Evolutionary conservation across 1,140 invertebrate genomes (phyloP), one percentile per base, ranked within the genome.

Genomic region (Andricus grossulariae): DNA sequence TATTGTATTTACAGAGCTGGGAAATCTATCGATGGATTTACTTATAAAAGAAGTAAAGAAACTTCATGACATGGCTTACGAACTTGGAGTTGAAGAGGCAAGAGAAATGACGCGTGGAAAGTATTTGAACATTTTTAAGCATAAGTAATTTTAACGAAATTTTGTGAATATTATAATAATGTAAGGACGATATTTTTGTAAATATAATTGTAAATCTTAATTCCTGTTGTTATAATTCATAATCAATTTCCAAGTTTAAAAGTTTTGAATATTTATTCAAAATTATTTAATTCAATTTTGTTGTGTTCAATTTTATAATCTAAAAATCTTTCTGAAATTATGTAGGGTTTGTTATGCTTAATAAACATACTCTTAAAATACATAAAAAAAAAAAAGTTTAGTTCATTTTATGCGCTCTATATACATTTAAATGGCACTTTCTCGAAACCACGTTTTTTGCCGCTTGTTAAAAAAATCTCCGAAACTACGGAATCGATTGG

Each of bases 51-150:
- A 98, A 94, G 97, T 99, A 0, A 97, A 97, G 89, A 96, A 97
- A 86, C 91, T 99, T 21, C 97, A 99, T 88, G 97, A 99, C 87
- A 92, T 97, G 70, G 97, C 98, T 8, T 99, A 98, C 91, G 97
- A 98, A 87, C 91, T 99, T 21, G 98, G 97, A 10, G 90, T 98
- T 15, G 97, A 98, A 88, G 98, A 99, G 93, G 95, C 97, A 1
- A 97, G 98, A 88, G 98, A 99, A 93, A 98, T 99, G 96, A 98
- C 97, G 0, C 92, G 97, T 82, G 98, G 97, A 51, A 98, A 98
- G 92, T 97, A 98, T 90, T 92, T 99, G 55, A 97, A 98, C 91
- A 97, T 99, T 85, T 96, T 96, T 84, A 93, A 89, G 74, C 88
- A 89, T 73, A 90, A 91, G 77, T 85, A 79, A 81, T 50, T n/a